Evolutionary conservation across 2,113 vertebrate genomes (phyloP).

Genomic region (Arvicanthis niloticus): DNA sequence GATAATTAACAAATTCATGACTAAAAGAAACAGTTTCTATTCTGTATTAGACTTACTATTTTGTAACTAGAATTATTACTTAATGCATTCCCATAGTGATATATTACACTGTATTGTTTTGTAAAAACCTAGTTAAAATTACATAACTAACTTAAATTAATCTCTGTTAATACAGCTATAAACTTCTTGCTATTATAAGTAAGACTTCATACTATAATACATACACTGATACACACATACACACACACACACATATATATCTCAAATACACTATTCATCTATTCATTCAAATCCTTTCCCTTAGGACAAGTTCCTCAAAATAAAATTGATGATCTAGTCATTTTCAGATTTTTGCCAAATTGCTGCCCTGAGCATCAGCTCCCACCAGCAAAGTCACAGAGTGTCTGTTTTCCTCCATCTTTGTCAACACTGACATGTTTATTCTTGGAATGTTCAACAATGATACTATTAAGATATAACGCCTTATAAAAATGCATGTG

Average conservation of each 20-base stretch:
- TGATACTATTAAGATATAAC: neutral
- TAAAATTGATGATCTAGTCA: conserved; percentile 5
- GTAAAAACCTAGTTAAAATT: conserved; percentile 40
- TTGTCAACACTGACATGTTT: conserved; percentile 5
- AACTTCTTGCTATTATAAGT: conserved; percentile 12
- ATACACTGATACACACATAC: neutral
- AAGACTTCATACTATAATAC: conserved; percentile 16
- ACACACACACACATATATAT: neutral
- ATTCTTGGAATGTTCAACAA: neutral
- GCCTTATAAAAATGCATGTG: neutral
- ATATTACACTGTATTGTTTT: neutral
- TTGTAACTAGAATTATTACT: neutral
- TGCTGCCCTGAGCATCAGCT: neutral
- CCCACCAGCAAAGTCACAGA: neutral
- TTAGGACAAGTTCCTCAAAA: conserved; percentile 31
- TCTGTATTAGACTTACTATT: conserved; percentile 23
- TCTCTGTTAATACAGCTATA: neutral
- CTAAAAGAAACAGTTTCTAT: neutral
- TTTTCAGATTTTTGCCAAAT: conserved; percentile 48
- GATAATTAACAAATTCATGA: neutral
- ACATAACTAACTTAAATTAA: neutral
- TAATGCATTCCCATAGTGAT: conserved; percentile 14
- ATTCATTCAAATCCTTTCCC: conserved; percentile 28
- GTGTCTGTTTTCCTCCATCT: neutral
- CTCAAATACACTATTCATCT: too few relatives aligned